Percentiles rank a stretch among this genome's conserved stretches.
These are phyloP conservation scores for Eueides isabella DNA, from an alignment of 1,140 invertebrate genomes.

Conservation along the genomic window DNA sequence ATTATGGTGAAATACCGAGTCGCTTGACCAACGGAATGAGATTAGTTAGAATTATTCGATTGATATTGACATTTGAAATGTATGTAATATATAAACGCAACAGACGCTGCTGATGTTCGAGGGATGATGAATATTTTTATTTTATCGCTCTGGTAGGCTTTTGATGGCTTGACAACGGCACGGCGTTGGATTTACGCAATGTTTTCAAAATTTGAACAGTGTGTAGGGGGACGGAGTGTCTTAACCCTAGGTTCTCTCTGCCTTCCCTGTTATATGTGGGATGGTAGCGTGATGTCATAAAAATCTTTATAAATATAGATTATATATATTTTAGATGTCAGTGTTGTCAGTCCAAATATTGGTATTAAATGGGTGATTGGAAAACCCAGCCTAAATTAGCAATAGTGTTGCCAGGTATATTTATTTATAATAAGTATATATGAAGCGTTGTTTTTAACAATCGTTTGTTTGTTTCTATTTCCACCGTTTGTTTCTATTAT, in stretches of 20 bases:
- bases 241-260: no score
- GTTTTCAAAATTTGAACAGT: no score
- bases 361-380: conserved; percentile 24
- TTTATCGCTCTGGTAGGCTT: no score
- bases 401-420: conserved; percentile 17
- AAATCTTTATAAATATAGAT: conserved; percentile 3
- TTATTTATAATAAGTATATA: conserved; percentile 16
- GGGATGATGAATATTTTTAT: no score
- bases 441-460: conserved; percentile 14
- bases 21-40: conserved; percentile 55
- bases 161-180: no score
- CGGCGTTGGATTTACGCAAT: no score
- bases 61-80: conserved; percentile 33
- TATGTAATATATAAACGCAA: conserved; percentile 5
- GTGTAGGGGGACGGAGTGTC: no score
- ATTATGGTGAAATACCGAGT: conserved; percentile 12
- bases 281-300: no score
- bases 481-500: conserved; percentile 13
- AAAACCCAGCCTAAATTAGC: conserved; percentile 10
- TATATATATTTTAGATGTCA: conserved; percentile 25
- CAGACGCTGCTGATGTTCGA: no score
- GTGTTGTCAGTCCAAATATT: conserved; percentile 25
- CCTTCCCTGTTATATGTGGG: no score
- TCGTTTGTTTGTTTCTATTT: no score
- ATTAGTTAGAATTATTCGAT: conserved; percentile 70